Base-by-base conservation (phyloP, 2,888 invertebrate species). In the Rhodophaea formosa region DNA sequence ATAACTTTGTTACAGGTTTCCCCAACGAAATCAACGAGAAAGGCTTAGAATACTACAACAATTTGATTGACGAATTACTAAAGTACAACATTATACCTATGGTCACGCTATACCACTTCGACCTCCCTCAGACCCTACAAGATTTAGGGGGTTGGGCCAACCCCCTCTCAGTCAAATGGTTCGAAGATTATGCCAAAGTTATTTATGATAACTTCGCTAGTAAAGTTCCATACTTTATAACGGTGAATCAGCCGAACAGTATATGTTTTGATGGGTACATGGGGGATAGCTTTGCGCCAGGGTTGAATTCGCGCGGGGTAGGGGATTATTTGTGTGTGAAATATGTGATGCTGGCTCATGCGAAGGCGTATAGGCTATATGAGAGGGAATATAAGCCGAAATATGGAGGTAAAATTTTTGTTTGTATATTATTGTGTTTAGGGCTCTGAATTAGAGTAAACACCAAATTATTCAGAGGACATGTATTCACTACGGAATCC, bases 261-360 rank as follows among this genome's bases (percentile, higher is more conserved):
- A 75, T 86, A 7, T 92, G 91, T 56, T 62, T 81, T 0, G 76
- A 77, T 0, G 92, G 92, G 0, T 94, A 94, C 67, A 90, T 87
- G 0, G 70, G 65, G 0, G 73, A 62, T 0, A 39, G 56, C 0
- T 66, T 77, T 59, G 84, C 90, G 0, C 91, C 90, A 0, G 86
- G 77, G 0, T 45, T 92, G 0, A 70, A 79, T 10, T 67, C 78
- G 0, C 79, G 79, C 0, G 92, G 91, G 0, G 62, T 89, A 0
- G 90, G 80, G 0, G 91, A 88, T n/a, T 93, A 94, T 65, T 62
- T 92, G 35, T 93, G 93, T 49, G 78, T 87, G 0, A 92, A 93
- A 60, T 85, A 92, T 56, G 85, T 93, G 0, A 57, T 93, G 12
- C 59, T 91, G 35, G 94, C 95, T 0, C 96, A 96, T 72, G 92